A percentile compares a stretch with the other conserved stretches of the same genome.
phyloP scores from a whole-genome alignment of 1,140 invertebrate species.

The Acromyrmex heyeri region DNA sequence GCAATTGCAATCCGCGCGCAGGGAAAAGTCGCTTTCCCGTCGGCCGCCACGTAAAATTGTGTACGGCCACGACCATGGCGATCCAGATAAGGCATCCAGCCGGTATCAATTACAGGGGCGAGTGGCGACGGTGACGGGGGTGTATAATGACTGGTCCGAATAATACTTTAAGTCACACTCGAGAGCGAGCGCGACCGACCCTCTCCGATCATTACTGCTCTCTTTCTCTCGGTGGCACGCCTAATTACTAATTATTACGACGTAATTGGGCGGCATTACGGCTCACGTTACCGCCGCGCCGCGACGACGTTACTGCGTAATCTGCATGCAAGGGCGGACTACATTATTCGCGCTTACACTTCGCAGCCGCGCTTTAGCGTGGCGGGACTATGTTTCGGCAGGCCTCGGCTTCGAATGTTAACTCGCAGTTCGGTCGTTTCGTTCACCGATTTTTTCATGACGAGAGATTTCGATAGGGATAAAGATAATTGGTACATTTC shows the following conservation, averaged over 20 bases:
- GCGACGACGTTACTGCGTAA: conserved; percentile 50
- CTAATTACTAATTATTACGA: conserved; percentile 81
- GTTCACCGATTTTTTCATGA: not conserved
- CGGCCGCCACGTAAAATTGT: conserved; percentile 49
- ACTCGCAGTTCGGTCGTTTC: not conserved
- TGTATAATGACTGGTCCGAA: conserved; percentile 78
- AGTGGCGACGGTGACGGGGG: conserved; percentile 19
- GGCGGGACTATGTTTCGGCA: not conserved
- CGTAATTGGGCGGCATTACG: conserved; percentile 80
- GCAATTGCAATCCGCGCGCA: conserved; percentile 18
- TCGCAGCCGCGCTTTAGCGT: conserved; percentile 49
- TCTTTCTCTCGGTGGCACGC: conserved; percentile 19
- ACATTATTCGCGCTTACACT: conserved; percentile 79
- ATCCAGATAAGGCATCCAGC: conserved; percentile 71
- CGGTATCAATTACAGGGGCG: conserved; percentile 71
- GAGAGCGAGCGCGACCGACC: conserved; percentile 28
- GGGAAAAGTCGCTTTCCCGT: conserved; percentile 51
- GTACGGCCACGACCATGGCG: conserved; percentile 39
- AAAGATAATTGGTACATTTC: not conserved
- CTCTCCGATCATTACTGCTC: conserved; percentile 14
- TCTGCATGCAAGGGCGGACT: conserved; percentile 79
- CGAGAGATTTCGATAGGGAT: not conserved
- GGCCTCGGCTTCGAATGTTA: conserved; percentile 6
- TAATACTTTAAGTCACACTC: conserved; percentile 76
- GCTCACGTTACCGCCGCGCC: conserved; percentile 40